A percentile compares a stretch with the other conserved stretches of the same genome.
phyloP scores from a whole-genome alignment of 2,113 vertebrate genomes.

The Neodontobutis hainanensis region DNA sequence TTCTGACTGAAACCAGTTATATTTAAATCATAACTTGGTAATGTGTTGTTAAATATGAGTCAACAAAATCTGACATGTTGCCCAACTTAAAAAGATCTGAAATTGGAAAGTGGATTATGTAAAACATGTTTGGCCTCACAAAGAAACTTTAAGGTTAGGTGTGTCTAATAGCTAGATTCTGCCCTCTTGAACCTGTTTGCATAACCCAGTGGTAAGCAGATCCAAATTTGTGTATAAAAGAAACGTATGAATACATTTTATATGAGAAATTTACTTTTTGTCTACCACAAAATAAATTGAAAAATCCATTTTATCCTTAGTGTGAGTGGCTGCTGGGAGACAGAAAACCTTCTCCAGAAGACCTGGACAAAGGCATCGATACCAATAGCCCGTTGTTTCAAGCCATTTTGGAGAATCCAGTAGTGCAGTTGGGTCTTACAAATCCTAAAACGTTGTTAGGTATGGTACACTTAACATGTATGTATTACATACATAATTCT shows the following conservation, averaged over 20 bases:
- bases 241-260: neutral
- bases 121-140: too few species aligned
- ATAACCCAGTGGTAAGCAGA: neutral
- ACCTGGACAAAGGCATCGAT: slow-evolving; percentile 95
- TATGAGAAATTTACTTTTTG: neutral
- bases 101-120: too few species aligned
- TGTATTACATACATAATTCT: neutral
- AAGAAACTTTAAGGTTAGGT: too few species aligned
- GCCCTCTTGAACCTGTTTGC: neutral
- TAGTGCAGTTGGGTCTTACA: slow-evolving; percentile 94
- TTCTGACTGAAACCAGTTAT: neutral
- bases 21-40: neutral
- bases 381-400: slow-evolving; percentile 93
- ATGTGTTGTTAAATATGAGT: too few species aligned
- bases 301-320: slow-evolving; percentile 68
- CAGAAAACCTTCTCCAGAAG: slow-evolving; percentile 93
- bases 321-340: slow-evolving; percentile 98
- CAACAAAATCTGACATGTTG: too few species aligned
- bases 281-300: neutral
- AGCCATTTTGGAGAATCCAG: slow-evolving; percentile 97
- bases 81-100: too few species aligned
- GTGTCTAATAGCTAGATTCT: too few species aligned
- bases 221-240: too few species aligned
- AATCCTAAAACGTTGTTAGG: slow-evolving; percentile 96
- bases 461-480: slow-evolving; percentile 52